A percentile compares a stretch with the other conserved stretches of the same genome.
These are phyloP conservation scores for Dolomedes plantarius DNA, from an alignment of 2,888 invertebrate genomes.

Conservation along the genomic window DNA sequence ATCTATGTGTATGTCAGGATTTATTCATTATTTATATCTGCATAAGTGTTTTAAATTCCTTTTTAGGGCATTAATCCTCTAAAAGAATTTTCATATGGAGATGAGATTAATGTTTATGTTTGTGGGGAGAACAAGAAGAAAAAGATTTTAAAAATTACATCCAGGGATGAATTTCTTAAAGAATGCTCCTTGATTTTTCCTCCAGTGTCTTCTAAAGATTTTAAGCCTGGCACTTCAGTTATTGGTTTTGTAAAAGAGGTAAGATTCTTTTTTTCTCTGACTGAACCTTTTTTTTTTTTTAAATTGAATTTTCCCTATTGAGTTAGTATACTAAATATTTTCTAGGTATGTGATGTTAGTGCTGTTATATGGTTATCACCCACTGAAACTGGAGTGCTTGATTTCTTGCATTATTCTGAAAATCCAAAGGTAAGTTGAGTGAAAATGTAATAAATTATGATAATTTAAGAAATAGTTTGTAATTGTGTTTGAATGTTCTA, in stretches of 20 bases:
- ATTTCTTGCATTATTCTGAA: constrained; percentile 38
- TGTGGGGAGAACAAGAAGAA: background rate
- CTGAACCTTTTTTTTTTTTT: background rate
- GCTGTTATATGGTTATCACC: constrained; percentile 47
- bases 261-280: background rate
- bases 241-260: constrained; percentile 53
- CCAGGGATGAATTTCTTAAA: background rate
- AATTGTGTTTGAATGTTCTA: no score
- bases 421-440: constrained; percentile 34
- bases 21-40: no score
- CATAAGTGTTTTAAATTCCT: no score
- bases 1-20: no score
- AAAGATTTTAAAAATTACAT: constrained; percentile 8
- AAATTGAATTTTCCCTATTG: background rate
- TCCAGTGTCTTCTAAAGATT: background rate
- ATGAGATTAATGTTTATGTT: constrained; percentile 20
- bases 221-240: constrained; percentile 3
- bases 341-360: constrained; percentile 25
- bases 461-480: no score
- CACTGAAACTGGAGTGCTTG: constrained; percentile 25
- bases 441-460: no score
- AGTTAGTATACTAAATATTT: background rate
- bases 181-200: constrained; percentile 36
- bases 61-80: constrained; percentile 17
- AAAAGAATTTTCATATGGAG: background rate